Base-by-base conservation (phyloP, 2,113 vertebrate species). In the Indicator maculatus region DNA sequence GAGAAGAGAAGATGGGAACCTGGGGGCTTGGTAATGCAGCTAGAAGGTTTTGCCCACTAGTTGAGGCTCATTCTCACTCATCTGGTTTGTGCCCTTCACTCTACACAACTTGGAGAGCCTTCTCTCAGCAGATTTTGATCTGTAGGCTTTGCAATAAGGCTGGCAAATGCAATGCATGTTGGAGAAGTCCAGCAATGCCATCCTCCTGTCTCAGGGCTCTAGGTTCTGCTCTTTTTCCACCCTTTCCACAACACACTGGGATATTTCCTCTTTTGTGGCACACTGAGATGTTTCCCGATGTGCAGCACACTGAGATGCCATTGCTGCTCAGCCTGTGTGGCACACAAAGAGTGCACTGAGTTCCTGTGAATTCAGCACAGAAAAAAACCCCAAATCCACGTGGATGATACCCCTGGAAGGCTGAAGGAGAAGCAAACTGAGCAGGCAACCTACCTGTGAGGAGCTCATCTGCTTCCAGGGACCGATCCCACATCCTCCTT, bases 111-210 rank as follows among this genome's bases (percentile, higher is more conserved):
- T 41, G 33, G 21, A 36, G 60, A 69, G 33, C 38, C 24, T 36
- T 47, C n/a, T 44, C n/a, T 59, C 52, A 7, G 31, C 50, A 39
- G 64, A 26, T 30, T 45, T 53, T 59, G 36, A 60, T 30, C 58
- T 21, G 31, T 28, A 53, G 5, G 0, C 58, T 38, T 31, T 16
- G 52, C 33, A 27, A 5, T 36, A 24, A 38, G 30, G 18, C 44
- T 28, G 23, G 13, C 41, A 58, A 19, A 12, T 18, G 4, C 1
- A 1, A 24, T 5, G 8, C 12, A 2, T 24, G 3, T 28, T 26
- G 16, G 11, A 4, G 27, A 36, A 39, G 19, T 11, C 36, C 66
- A 39, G n/a, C 28, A 18, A 53, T 30, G 45, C 27, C 44, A 38
- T 3, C 6, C 15, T 20, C 27, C 21, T 3, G 21, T 3, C 58